A percentile compares a stretch with the other conserved stretches of the same genome.
Conservation (phyloP, 1,140 invertebrate species). For the Hyles euphorbiae region DNA sequence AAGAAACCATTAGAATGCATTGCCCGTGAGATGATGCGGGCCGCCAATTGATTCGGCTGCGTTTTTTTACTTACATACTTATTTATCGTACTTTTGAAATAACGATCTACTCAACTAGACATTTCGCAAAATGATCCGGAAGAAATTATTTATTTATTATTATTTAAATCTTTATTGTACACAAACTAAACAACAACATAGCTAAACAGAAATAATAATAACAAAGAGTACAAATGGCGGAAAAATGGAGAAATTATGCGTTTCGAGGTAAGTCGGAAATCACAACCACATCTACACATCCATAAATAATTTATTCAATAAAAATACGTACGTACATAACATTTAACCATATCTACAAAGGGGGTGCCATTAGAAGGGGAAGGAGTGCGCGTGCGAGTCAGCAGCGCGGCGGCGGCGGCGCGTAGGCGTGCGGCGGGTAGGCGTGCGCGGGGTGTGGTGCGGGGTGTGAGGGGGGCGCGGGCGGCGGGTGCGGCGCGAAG, state of each 20-base stretch:
- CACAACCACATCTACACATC: not conserved
- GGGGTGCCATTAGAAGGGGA: not conserved
- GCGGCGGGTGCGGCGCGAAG: conserved; percentile 44
- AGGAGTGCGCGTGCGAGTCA: not conserved
- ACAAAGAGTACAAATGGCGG: no score
- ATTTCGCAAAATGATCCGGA: no score
- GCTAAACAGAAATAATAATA: no score
- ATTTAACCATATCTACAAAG: not conserved
- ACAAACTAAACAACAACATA: no score
- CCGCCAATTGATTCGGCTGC: no score
- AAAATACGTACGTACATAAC: not conserved
- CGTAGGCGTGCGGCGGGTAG: not conserved
- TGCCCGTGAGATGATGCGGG: no score
- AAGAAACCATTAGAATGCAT: no score
- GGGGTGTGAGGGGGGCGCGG: conserved; percentile 6
- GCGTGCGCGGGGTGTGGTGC: conserved; percentile 2
- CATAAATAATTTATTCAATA: not conserved
- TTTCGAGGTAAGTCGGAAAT: not conserved
- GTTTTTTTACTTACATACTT: not conserved
- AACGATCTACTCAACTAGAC: not conserved
- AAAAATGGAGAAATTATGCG: not conserved
- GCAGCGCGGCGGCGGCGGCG: not conserved
- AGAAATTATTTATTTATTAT: no score
- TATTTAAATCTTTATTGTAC: no score
- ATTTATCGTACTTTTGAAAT: not conserved